Evolutionary conservation across 2,113 vertebrate species (phyloP).

Genomic region (Aythya baeri): DNA sequence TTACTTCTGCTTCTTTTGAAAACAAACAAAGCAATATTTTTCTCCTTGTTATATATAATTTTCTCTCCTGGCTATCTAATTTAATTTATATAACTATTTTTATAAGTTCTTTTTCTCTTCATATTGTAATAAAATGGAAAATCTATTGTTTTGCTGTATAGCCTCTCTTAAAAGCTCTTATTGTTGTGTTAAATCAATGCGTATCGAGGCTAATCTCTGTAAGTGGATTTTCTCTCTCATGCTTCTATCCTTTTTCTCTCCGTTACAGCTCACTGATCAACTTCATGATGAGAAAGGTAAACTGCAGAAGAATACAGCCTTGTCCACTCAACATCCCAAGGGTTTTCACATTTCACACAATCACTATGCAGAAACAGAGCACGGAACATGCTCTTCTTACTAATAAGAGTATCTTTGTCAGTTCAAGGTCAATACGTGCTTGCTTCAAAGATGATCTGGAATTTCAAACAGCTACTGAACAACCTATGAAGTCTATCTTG

Average conservation of each 20-base stretch:
- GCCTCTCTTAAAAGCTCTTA: constrained; percentile 9
- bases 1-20: neutral
- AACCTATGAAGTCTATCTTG: neutral
- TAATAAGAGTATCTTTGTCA: neutral
- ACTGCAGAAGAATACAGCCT: neutral
- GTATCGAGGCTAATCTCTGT: neutral
- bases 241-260: neutral
- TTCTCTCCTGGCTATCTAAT: constrained; percentile 26
- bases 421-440: neutral
- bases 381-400: neutral
- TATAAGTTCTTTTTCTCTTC: neutral
- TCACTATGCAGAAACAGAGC: neutral
- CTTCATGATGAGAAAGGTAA: constrained; percentile 15
- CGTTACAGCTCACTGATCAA: constrained; percentile 25
- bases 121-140: constrained; percentile 36
- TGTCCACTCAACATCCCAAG: neutral
- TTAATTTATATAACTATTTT: constrained; percentile 10
- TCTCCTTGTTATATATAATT: constrained; percentile 19
- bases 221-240: neutral
- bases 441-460: neutral
- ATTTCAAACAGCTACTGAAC: neutral
- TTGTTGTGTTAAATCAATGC: neutral
- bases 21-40: constrained; percentile 22
- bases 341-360: neutral
- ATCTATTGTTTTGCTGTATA: neutral